Evolutionary conservation across 2,113 vertebrate species (phyloP), one percentile per base, ranked within the genome.

Genomic region (Apodemus speciosus): DNA sequence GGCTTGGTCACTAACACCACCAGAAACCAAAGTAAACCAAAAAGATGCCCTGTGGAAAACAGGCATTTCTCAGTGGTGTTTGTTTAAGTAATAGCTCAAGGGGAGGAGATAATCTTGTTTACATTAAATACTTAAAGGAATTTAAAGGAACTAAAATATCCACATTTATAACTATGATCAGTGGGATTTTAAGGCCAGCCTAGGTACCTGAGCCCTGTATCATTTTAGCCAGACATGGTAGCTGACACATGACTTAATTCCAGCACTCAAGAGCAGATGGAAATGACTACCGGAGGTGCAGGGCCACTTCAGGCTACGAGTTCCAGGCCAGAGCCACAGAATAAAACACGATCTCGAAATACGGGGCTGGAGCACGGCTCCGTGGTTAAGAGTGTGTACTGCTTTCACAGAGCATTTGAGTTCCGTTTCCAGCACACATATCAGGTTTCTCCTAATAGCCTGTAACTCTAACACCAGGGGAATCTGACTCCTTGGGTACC

Each of bases 61-160:
- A 75, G 51, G 53, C 53, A 85, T 49, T 46, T 75, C 72, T 75
- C 71, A 49, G 43, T 30, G 72, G 30, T 13, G 62, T 62, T 27
- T 64, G 62, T 64, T 49, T 75, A 40, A 85, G 32, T 53, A 8
- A 75, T 10, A 93, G 14, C 9, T 53, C 62, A 90, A 83, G 20
- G 23, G 43, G 25, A 38, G 21, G 27, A 66, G 62, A 89, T 85
- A 60, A 60, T 9, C 64, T 56, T 58, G 56, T 85, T 81, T 88
- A 73, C 40, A 35, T n/a, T 89, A 73, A 89, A 94, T 62, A 89
- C 43, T 80, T 66, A 80, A 89, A 51, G 73, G 13, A 71, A 21
- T 75, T 11, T 60, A 43, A 93, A 35, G 35, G 23, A 88, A 91
- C 58, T 51, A 43, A 4, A 64, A 66, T 66, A 84, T 68, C 32